These are phyloP conservation scores for Scytalopus superciliaris DNA, from an alignment of 2,113 vertebrate genomes.

Conservation along the genomic window DNA sequence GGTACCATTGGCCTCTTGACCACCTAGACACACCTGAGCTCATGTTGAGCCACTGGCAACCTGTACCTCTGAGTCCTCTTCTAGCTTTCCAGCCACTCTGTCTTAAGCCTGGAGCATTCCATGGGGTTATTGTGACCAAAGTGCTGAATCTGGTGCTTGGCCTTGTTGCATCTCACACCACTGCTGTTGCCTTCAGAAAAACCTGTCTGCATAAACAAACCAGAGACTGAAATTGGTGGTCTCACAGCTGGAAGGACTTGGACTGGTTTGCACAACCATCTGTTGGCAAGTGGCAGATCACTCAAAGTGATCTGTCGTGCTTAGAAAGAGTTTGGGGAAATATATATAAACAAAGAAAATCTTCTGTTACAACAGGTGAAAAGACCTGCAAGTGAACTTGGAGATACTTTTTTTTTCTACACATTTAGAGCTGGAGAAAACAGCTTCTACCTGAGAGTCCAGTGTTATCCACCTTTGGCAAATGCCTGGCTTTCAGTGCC, in stretches of 20 bases:
- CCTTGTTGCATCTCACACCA: not conserved
- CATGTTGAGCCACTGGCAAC: not conserved
- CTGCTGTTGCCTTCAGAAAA: not conserved
- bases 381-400: not conserved
- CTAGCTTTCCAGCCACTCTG: not conserved
- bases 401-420: not conserved
- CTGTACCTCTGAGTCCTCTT: not conserved
- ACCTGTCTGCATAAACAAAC: not conserved
- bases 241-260: not conserved
- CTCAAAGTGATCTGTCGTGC: fast-evolving
- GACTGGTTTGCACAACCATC: not conserved
- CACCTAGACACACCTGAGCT: not conserved
- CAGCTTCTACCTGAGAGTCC: slow-evolving; percentile 94
- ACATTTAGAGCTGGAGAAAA: slow-evolving; percentile 45
- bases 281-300: not conserved
- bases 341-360: not conserved
- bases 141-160: not conserved
- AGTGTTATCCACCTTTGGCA: slow-evolving; percentile 94
- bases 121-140: not conserved
- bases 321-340: not conserved
- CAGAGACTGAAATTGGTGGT: not conserved
- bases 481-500: slow-evolving; percentile 90
- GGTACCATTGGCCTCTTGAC: not conserved
- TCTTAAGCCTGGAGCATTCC: not conserved
- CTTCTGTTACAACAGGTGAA: not conserved